Conservation (phyloP, 92 coral and sea anemone species). For the Scolanthus callimorphus region DNA sequence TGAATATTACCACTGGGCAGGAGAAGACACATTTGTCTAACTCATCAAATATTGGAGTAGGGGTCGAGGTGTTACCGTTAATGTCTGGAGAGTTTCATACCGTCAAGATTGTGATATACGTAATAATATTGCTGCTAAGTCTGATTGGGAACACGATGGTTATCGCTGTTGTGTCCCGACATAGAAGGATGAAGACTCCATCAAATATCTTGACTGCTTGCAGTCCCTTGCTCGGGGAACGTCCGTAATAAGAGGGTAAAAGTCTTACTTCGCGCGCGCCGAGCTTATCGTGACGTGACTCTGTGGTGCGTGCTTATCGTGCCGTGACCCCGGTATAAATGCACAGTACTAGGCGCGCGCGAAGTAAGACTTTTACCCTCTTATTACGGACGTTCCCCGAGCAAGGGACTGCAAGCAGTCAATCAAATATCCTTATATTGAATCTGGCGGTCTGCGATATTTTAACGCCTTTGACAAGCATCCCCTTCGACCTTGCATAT, state of each 20-base stretch:
- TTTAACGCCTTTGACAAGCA: slow-evolving; percentile 60
- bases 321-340: too few relatives aligned
- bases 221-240: too few relatives aligned
- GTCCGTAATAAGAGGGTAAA: too few relatives aligned
- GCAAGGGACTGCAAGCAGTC: slow-evolving; percentile 40
- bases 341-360: too few relatives aligned
- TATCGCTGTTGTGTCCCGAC: slow-evolving; percentile 37
- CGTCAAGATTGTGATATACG: slow-evolving; percentile 38
- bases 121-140: slow-evolving; percentile 44
- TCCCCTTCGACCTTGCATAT: slow-evolving; percentile 66
- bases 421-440: slow-evolving; percentile 60
- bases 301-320: too few relatives aligned
- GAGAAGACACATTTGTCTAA: not conserved
- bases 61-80: not conserved
- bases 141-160: slow-evolving; percentile 65
- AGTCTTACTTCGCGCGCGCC: too few relatives aligned
- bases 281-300: too few relatives aligned
- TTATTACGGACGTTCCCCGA: too few relatives aligned
- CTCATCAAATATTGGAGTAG: not conserved
- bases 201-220: too few relatives aligned
- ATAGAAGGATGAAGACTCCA: slow-evolving; percentile 49
- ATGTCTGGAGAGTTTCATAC: slow-evolving; percentile 14
- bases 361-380: too few relatives aligned
- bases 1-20: not conserved
- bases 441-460: slow-evolving; percentile 77